Evolutionary conservation across 2,797 vertebrate species (phyloP).

Genomic region (Glyptemys insculpta): DNA sequence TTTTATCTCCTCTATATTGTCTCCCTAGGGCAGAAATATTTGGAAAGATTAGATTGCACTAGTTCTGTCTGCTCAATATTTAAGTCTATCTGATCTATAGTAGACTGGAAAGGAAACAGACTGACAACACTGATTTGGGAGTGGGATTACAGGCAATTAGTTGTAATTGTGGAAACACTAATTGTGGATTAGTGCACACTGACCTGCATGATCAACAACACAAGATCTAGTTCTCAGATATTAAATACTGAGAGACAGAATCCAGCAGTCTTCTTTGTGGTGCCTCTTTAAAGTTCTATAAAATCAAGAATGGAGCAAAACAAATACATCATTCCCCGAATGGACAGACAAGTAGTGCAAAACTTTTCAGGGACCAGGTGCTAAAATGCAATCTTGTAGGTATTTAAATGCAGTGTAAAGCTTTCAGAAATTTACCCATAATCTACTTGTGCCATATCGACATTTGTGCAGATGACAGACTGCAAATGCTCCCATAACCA

Average conservation of each 20-base stretch:
- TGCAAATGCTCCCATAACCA: neutral
- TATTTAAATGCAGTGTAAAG: neutral
- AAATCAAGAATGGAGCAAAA: neutral
- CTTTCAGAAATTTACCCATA: neutral
- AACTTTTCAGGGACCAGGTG: neutral
- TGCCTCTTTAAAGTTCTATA: neutral
- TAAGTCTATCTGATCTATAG: neutral
- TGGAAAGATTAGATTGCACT: neutral
- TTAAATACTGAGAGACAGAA: neutral
- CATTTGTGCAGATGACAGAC: neutral
- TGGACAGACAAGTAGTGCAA: neutral
- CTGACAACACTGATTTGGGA: neutral
- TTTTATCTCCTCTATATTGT: neutral
- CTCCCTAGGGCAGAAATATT: neutral
- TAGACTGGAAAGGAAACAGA: slow-evolving; percentile 15
- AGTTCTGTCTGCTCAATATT: neutral
- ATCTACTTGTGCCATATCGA: neutral
- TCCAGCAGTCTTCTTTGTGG: neutral
- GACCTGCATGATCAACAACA: accelerated
- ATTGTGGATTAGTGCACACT: neutral
- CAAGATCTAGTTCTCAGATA: accelerated
- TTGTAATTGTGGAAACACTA: neutral
- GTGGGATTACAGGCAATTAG: neutral
- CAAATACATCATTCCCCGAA: neutral
- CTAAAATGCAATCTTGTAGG: neutral